Base-by-base conservation (phyloP, 2,888 invertebrate genomes). In the Onthophagus sagittarius region DNA sequence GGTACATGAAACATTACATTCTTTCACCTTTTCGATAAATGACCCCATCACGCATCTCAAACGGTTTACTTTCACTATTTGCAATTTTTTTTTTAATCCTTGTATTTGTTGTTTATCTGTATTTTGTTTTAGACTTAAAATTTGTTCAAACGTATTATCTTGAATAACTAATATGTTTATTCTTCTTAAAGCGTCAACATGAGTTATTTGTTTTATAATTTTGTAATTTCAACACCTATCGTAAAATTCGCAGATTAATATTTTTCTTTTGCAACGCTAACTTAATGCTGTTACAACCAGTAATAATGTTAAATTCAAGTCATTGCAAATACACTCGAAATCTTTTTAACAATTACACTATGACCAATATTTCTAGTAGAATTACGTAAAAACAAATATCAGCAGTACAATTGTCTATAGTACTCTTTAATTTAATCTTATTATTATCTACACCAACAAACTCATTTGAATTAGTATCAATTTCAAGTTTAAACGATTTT, bases 281-380 rank as follows among this genome's bases (percentile, higher is more conserved):
- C 32, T 65, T 71, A 7, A 73, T 33, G 31, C 73, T 71, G 15
- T 71, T 64, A 39, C 71, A 73, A n/a, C 53, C 72, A 0, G 80
- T 81, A 2, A 80, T 73, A 5, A 81, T 79, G 64, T 75, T 79
- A 71, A 81, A 81, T 32, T 77, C 72, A 7, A 80, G 77, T 14
- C 80, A 80, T 1, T 77, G 75, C 14, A 81, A 63, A 71, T 81
- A 81, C 64, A 80, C 70, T 0, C 78, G 73, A 71, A 82, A 81
- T 23, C 79, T 70, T n/a, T 78, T 73, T 2, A 81, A 62, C 0
- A 80, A 77, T 74, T 81, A 76, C 11, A 81, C 75, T 7, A 80
- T 76, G 0, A 78, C 77, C 9, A 73, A 53, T 6, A 53, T 65
- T 70, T 72, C 72, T 11, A 72, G 69, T 39, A 63, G 71, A 31